A percentile compares a stretch with the other conserved stretches of the same genome.
phyloP scores from a whole-genome alignment of 2,888 invertebrate genomes.

The Digitonthophagus gazella region DNA sequence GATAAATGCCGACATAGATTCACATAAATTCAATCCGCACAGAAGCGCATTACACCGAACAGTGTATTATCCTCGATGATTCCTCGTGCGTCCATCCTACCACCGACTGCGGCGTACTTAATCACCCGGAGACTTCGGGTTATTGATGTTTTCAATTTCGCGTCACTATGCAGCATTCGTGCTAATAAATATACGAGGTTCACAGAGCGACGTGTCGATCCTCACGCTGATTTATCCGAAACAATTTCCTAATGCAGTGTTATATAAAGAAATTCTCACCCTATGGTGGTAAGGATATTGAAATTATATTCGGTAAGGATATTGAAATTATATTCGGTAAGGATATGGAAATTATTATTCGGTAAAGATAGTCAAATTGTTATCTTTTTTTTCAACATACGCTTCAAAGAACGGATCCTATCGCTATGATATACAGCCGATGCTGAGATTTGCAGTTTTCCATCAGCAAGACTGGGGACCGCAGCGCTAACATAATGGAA shows the following conservation, averaged over 20 bases:
- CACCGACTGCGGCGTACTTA: conserved; percentile 11
- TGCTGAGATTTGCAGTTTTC: conserved; percentile 9
- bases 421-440: conserved; percentile 3
- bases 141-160: conserved; percentile 17
- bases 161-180: conserved; percentile 9
- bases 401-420: neutral
- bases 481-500: conserved; percentile 11
- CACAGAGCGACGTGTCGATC: conserved; percentile 2
- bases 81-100: conserved; percentile 12
- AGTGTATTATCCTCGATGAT: conserved; percentile 4
- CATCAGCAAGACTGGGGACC: neutral
- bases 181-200: conserved; percentile 12
- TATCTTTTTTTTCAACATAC: neutral
- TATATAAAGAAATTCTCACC: neutral
- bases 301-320: neutral
- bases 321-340: neutral
- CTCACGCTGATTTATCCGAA: conserved; percentile 10
- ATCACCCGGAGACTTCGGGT: conserved; percentile 13
- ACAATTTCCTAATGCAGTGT: conserved; percentile 17
- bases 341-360: no score
- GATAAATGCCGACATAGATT: neutral
- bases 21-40: neutral
- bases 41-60: neutral
- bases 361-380: no score
- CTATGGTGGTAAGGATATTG: neutral